A percentile compares a stretch with the other conserved stretches of the same genome.
These are phyloP conservation scores for Chrysomallon squamiferum DNA, from an alignment of 1,140 invertebrate species.

Conservation along the genomic window DNA sequence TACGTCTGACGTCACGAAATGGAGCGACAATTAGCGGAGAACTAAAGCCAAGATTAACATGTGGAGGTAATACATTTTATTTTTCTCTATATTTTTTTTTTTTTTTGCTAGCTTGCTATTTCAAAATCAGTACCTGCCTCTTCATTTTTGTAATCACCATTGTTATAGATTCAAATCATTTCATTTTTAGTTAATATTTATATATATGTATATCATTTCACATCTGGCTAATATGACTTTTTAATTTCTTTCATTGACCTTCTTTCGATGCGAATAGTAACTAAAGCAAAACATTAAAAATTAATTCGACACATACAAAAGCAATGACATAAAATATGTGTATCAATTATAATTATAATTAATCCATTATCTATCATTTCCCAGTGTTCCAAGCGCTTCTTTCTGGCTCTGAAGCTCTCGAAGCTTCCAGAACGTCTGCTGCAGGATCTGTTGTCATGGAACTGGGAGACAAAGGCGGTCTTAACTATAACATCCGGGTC, in stretches of 20 bases:
- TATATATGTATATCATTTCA: not conserved
- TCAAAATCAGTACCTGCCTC: not conserved
- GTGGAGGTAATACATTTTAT: constrained; percentile 15
- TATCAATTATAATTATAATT: no score
- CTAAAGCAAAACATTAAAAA: no score
- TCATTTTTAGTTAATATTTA: not conserved
- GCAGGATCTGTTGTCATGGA: constrained; percentile 22
- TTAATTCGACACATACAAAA: no score
- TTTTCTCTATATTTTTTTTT: not conserved
- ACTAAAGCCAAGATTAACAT: constrained; percentile 17
- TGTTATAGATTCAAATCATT: not conserved
- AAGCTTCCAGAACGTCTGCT: constrained; percentile 3
- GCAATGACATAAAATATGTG: no score
- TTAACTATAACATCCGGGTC: constrained; percentile 24
- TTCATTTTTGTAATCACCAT: no score
- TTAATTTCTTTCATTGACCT: no score
- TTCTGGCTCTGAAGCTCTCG: constrained; percentile 13
- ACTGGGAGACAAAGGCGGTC: constrained; percentile 10
- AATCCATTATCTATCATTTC: not conserved
- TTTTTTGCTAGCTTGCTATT: not conserved
- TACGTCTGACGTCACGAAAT: constrained; percentile 18
- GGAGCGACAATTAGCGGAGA: constrained; percentile 15
- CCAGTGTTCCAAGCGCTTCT: constrained; percentile 21
- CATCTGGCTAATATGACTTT: no score
- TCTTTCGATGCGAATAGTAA: no score